Conservation (phyloP, 2,888 invertebrate species). For the Lasiommata megera region DNA sequence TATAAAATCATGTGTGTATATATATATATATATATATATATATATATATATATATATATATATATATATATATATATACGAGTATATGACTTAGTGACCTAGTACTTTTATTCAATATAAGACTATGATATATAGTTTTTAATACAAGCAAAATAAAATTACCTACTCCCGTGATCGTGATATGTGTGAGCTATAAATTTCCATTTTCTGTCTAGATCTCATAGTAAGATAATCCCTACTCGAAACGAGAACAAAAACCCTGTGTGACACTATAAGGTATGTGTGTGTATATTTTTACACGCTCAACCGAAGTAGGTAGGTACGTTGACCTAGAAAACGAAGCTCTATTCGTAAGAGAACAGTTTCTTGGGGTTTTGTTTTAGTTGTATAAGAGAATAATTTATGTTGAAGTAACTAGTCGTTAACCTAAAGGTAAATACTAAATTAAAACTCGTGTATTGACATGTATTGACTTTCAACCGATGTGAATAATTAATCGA, state of each 20-base stretch:
- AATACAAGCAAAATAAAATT: not conserved
- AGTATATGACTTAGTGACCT: no score
- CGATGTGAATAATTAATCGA: no score
- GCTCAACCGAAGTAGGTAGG: no score
- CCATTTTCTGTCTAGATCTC: conserved; percentile 21
- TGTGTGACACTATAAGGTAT: conserved; percentile 24
- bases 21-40: no score
- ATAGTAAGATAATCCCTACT: conserved; percentile 31
- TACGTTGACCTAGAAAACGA: conserved; percentile 39
- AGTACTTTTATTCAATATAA: not conserved
- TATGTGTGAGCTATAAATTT: conserved; percentile 11
- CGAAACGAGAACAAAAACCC: conserved; percentile 33
- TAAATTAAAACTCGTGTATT: no score
- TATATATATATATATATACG: no score
- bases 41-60: no score
- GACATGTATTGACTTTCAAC: no score
- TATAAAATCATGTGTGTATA: no score
- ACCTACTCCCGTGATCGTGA: conserved; percentile 1
- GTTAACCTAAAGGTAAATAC: no score
- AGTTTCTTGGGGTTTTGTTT: conserved; percentile 3
- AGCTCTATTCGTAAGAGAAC: conserved; percentile 7
- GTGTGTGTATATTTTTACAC: conserved; percentile 33
- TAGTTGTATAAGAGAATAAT: not conserved
- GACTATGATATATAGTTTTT: not conserved
- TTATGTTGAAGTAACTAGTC: no score